Evolutionary conservation across 2,797 vertebrate species (phyloP), one percentile per base, ranked within the genome.

Genomic region (Eurystomus glaucurus): DNA sequence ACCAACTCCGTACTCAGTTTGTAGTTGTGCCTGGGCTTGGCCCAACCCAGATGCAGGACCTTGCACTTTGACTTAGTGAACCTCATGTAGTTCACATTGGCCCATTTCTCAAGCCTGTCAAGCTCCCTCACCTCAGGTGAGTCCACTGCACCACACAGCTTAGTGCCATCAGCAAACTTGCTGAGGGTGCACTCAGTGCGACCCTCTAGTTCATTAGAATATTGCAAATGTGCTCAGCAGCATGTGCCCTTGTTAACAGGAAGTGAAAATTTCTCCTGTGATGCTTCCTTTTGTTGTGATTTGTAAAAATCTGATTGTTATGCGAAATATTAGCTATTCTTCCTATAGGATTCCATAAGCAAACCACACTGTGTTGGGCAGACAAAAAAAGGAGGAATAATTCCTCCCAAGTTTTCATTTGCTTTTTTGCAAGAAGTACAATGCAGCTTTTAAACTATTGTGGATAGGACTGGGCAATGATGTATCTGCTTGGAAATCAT

Each of bases 201-300:
- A 37, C 37, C 37, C 8, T 37, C 19, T 25, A 41, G 25, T 91
- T 86, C 35, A 39, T 85, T 71, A 85, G 74, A 85, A 85, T 78
- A 80, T 17, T 39, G 45, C 82, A 46, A 82, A 48, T 79, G 43
- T 55, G 79, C 5, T 78, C 31, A 52, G 33, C 43, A 71, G 9
- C 45, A 45, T 29, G 10, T 82, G 75, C 55, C 17, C 52, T 68
- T n/a, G 71, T 85, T 77, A 70, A 74, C 43, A 69, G 43, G 31
- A 93, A 91, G 64, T 33, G 13, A 69, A 66, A 58, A 35, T 58
- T 60, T 66, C 33, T 68, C 31, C 18, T 75, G 1, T 64, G 21
- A 64, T 52, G 17, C 70, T 89, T 94, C 28, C n/a, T 93, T 95
- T 79, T 71, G 61, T 81, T 71, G 29, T 57, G 31, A 57, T 85